A percentile compares a stretch with the other conserved stretches of the same genome.
These are phyloP conservation scores for Pyrocephalus nanus DNA, from an alignment of 2,797 vertebrate genomes.

Conservation along the genomic window DNA sequence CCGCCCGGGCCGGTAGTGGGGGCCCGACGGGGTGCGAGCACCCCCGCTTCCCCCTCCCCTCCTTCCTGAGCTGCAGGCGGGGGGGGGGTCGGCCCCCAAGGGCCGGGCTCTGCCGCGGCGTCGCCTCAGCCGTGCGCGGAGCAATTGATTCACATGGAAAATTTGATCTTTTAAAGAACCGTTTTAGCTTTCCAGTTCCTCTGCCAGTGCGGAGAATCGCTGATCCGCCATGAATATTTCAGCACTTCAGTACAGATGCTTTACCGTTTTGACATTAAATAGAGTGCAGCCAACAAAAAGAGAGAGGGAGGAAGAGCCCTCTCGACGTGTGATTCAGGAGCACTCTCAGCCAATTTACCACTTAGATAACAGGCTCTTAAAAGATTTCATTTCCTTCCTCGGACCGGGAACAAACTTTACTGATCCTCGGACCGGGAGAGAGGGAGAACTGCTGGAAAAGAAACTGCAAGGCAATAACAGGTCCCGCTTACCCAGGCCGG, in stretches of 20 bases:
- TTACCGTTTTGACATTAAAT: conserved; percentile 67
- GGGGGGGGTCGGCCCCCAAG: not conserved
- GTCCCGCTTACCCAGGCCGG: not conserved
- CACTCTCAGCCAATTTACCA: conserved; percentile 42
- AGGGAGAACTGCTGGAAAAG: not conserved
- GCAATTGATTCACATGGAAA: conserved; percentile 65
- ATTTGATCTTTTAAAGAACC: conserved; percentile 66
- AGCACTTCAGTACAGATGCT: conserved; percentile 69
- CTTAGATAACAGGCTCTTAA: conserved; percentile 16
- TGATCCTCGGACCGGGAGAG: not conserved
- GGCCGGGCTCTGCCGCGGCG: not conserved
- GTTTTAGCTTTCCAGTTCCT: conserved; percentile 67
- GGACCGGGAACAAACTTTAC: not conserved
- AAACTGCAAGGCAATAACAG: not conserved
- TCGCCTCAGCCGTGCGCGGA: not conserved
- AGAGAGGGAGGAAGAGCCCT: not conserved
- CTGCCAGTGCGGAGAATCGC: conserved; percentile 25
- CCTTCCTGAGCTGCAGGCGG: not conserved
- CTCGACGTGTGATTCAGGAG: conserved; percentile 22
- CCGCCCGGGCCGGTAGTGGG: not conserved
- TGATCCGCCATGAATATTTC: conserved; percentile 72
- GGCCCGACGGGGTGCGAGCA: not conserved
- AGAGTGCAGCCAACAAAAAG: conserved; percentile 64
- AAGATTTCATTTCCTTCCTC: not conserved
- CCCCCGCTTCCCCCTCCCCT: not conserved